Conservation (phyloP, 2,113 vertebrate species). For the Gnathonemus longibarbis region DNA sequence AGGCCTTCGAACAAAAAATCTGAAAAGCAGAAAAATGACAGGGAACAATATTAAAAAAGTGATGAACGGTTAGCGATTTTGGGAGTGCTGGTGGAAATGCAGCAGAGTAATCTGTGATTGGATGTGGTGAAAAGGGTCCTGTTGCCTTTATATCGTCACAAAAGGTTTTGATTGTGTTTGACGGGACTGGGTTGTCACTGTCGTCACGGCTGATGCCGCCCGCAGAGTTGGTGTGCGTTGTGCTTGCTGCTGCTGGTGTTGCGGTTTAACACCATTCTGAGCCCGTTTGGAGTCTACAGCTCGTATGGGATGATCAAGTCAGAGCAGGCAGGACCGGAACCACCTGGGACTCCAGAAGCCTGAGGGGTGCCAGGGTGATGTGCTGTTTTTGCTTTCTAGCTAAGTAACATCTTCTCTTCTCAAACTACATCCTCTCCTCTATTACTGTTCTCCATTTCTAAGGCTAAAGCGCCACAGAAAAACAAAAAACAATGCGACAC, state of each 20-base stretch:
- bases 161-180: conserved; percentile 50
- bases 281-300: not conserved
- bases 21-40: not conserved
- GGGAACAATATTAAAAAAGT: not conserved
- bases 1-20: not conserved
- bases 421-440: not conserved
- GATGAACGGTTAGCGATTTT: not conserved
- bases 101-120: conserved; percentile 1
- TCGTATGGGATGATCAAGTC: not conserved
- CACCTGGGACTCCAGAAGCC: not conserved
- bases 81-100: not conserved
- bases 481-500: not conserved
- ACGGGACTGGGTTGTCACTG: conserved; percentile 32
- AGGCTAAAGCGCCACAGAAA: not conserved
- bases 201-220: conserved; percentile 58
- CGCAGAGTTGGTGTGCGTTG: conserved; percentile 50
- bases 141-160: conserved; percentile 26
- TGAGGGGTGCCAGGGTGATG: not conserved
- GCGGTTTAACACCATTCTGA: not conserved
- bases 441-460: not conserved
- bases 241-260: not conserved
- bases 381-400: not conserved
- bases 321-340: not conserved
- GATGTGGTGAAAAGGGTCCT: conserved; percentile 31
- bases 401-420: not conserved